phyloP scores from a whole-genome alignment of 2,888 invertebrate species.

The Timema podura region DNA sequence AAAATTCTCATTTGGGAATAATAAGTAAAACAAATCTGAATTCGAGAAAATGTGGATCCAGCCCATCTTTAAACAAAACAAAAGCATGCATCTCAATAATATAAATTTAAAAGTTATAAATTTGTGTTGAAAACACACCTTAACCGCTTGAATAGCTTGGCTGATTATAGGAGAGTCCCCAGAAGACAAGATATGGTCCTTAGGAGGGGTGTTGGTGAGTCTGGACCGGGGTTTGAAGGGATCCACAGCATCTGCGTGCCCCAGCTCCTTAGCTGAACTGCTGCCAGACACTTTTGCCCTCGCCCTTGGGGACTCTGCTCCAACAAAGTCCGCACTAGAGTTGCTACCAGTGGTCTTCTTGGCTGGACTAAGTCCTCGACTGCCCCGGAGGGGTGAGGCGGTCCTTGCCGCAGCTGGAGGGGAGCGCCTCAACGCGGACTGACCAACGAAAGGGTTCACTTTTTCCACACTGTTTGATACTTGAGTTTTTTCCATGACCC shows the following conservation, averaged over 20 bases:
- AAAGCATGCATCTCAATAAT: no score
- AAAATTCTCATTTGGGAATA: no score
- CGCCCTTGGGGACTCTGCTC: background rate
- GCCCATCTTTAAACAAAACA: no score
- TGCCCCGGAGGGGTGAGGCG: constrained; percentile 11
- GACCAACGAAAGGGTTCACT: constrained; percentile 11
- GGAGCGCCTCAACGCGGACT: constrained; percentile 6
- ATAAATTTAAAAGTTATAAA: no score
- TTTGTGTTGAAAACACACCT: no score
- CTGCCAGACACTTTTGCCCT: background rate
- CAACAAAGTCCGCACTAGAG: no score
- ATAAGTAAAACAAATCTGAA: no score
- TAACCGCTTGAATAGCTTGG: no score
- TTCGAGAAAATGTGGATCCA: no score
- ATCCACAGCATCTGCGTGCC: constrained; percentile 2
- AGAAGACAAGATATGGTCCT: no score
- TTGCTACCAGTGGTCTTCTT: constrained; percentile 7
- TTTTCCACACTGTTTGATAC: constrained; percentile 6
- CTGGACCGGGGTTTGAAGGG: constrained; percentile 6
- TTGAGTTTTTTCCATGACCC: no score
- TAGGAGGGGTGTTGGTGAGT: background rate
- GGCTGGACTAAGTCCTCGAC: constrained; percentile 3
- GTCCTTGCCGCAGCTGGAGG: constrained; percentile 13
- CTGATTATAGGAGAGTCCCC: no score
- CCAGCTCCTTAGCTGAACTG: background rate